Base-by-base conservation (phyloP, 2,797 vertebrate genomes). In the Hypotaenidia okinawae region DNA sequence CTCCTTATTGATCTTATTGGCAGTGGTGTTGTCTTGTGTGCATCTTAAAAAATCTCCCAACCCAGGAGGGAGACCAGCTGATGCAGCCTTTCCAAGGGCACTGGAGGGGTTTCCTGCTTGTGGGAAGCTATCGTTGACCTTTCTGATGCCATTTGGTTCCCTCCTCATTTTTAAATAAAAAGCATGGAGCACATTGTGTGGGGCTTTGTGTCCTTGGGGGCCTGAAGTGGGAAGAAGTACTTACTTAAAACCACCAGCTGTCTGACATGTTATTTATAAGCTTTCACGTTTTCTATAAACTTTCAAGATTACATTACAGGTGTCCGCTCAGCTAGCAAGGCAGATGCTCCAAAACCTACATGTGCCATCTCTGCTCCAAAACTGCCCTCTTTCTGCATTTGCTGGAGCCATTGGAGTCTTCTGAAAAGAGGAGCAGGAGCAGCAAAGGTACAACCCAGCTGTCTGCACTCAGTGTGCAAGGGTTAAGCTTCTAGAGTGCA, bases 331-430 rank as follows among this genome's bases (percentile, higher is more conserved):
- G 59, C 10, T 68, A 81, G 41, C 57, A 82, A 91, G 58, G 75
- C 82, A 89, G 91, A 70, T 89, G 79, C 66, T 86, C 85, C 73
- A 72, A 89, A 95, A 72, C 47, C 87, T 89, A 24, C 52, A 32
- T 3, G 33, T 66, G 75, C 47, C 49, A 35, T 45, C 1, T 0
- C 66, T 90, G 68, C 55, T 84, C 79, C 81, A 41, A 39, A 92
- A 93, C 52, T 92, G 72, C 68, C 68, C 68, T 21, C 52, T 80
- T 70, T 57, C 84, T 74, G 61, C 62, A 70, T 17, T 35, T 52
- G 7, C 35, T 45, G n/a, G 25, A 77, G 64, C 85, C 63, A 21
- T 68, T 45, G 9, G 27, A 58, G 24, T 49, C 58, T 64, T 58
- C 77, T 37, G 59, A 61, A 82, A 89, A 86, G 30, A 84, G 55